phyloP scores from a whole-genome alignment of 2,888 invertebrate species.

The Nesidiocoris tenuis region DNA sequence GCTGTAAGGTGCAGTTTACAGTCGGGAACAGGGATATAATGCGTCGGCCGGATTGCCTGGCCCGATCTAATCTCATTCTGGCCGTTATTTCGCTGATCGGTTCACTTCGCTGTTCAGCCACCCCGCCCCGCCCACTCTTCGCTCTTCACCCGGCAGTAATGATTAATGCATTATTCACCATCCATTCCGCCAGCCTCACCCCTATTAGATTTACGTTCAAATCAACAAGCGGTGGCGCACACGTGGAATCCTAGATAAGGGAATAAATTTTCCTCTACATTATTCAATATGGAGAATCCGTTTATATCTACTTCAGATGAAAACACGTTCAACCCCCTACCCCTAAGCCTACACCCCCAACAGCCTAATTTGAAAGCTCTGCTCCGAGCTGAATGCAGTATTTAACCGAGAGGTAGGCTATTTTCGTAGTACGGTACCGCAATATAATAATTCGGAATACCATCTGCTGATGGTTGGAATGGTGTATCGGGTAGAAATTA shows the following conservation, averaged over 20 bases:
- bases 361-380: too few relatives aligned
- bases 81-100: neutral
- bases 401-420: too few relatives aligned
- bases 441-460: too few relatives aligned
- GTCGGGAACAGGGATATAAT: slow-evolving; percentile 20
- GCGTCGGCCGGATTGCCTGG: neutral
- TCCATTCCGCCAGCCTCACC: neutral
- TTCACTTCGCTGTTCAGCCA: neutral
- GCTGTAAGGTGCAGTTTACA: slow-evolving; percentile 36
- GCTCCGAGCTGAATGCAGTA: too few relatives aligned
- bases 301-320: neutral
- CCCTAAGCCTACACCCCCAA: too few relatives aligned
- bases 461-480: too few relatives aligned
- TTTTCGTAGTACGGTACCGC: too few relatives aligned
- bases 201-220: slow-evolving; percentile 20
- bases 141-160: slow-evolving; percentile 2
- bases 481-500: too few relatives aligned
- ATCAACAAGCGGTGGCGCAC: slow-evolving; percentile 16
- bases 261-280: slow-evolving; percentile 1
- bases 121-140: neutral
- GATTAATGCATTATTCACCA: slow-evolving; percentile 28
- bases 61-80: slow-evolving; percentile 34
- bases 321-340: neutral
- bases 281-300: neutral
- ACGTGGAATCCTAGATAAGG: neutral